phyloP scores from a whole-genome alignment of 2,113 vertebrate genomes.

The Taxidea taxus region DNA sequence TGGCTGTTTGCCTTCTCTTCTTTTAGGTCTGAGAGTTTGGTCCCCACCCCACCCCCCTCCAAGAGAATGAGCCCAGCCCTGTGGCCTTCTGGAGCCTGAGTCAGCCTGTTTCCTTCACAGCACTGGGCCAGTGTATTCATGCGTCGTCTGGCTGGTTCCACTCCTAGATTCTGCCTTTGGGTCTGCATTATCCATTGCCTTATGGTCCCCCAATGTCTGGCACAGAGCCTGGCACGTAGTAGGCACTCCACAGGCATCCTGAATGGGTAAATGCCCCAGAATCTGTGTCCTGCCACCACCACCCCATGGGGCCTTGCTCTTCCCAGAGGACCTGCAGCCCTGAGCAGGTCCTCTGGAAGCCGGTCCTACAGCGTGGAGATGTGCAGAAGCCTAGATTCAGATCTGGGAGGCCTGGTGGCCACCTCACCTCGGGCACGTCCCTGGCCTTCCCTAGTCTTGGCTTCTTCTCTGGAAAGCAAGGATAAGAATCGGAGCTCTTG shows the following conservation, averaged over 20 bases:
- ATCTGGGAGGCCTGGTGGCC: too few relatives aligned
- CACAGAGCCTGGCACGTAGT: neutral
- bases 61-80: neutral
- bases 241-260: neutral
- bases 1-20: neutral
- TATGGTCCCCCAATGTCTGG: neutral
- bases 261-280: neutral
- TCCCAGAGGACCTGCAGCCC: neutral
- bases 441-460: neutral
- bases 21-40: neutral
- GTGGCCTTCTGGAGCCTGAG: rapidly evolving
- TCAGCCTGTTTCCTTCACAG: neutral
- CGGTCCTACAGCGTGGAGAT: neutral
- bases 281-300: neutral
- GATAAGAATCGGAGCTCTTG: neutral
- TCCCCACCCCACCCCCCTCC: too few relatives aligned
- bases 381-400: neutral
- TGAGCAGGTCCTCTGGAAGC: neutral
- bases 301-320: neutral
- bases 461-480: neutral
- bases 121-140: neutral
- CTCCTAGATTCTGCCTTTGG: neutral
- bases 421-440: neutral
- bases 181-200: neutral
- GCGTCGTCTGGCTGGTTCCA: neutral